These are phyloP conservation scores for Gallinago paraguaiae DNA, from an alignment of 2,113 vertebrate genomes.

Conservation along the genomic window DNA sequence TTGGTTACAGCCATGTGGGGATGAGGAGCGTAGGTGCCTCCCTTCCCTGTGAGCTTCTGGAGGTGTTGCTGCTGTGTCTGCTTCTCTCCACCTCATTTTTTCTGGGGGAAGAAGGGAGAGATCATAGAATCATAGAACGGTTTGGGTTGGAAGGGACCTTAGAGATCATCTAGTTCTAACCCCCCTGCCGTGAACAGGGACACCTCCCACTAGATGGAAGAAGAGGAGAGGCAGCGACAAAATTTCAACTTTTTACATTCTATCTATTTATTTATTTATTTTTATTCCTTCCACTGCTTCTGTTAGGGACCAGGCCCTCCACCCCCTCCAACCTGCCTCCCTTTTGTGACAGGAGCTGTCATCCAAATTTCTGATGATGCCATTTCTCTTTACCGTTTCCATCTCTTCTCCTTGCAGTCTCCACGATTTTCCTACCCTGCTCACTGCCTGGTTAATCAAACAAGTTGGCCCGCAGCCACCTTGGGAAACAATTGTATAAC, in stretches of 20 bases:
- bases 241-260: too few relatives aligned
- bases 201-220: background rate
- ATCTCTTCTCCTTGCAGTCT: background rate
- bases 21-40: background rate
- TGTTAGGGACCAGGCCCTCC: background rate
- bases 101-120: background rate
- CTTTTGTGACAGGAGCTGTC: background rate
- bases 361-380: background rate
- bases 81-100: accelerated
- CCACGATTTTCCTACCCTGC: background rate
- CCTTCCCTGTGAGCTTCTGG: background rate
- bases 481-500: background rate
- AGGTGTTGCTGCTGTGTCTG: background rate
- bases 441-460: background rate
- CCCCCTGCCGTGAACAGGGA: too few relatives aligned
- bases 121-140: too few relatives aligned
- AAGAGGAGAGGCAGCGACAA: background rate
- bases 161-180: too few relatives aligned
- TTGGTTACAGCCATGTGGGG: background rate
- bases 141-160: too few relatives aligned
- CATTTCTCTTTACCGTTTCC: background rate
- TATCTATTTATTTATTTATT: background rate
- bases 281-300: background rate
- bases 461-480: background rate
- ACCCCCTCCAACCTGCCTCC: background rate